Evolutionary conservation across 2,113 vertebrate species (phyloP).

Genomic region (Eublepharis macularius): DNA sequence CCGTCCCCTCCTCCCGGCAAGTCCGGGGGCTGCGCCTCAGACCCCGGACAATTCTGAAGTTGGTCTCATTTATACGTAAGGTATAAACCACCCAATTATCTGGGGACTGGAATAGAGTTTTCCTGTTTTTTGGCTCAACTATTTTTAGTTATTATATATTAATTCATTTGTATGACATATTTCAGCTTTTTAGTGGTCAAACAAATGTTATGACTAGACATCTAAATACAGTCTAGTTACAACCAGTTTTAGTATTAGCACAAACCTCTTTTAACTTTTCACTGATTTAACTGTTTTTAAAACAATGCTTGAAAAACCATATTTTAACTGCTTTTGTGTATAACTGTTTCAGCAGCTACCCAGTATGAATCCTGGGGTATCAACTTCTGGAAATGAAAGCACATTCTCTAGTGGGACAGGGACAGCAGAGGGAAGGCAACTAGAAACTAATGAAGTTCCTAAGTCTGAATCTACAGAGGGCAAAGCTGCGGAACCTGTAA

Average conservation of each 20-base stretch:
- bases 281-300: neutral
- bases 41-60: no score
- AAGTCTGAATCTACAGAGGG: conserved; percentile 72
- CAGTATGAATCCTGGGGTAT: conserved; percentile 70
- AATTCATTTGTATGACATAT: no score
- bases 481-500: conserved; percentile 71
- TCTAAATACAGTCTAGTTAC: no score
- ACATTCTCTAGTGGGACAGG: conserved; percentile 72
- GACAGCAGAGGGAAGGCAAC: conserved; percentile 50
- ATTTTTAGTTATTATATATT: no score
- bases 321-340: neutral
- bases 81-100: no score
- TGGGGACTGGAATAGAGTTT: no score
- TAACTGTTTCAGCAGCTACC: conserved; percentile 71
- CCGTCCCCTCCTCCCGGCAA: no score
- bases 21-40: no score
- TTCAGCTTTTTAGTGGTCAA: no score
- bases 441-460: conserved; percentile 66
- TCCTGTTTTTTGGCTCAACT: no score
- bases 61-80: no score
- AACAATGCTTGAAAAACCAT: neutral
- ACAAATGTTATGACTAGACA: no score
- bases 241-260: neutral
- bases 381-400: conserved; percentile 71
- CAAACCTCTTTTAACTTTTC: neutral